Evolutionary conservation across 2,888 invertebrate genomes (phyloP), one percentile per base, ranked within the genome.

Genomic region (Acanthosepion esculentum): DNA sequence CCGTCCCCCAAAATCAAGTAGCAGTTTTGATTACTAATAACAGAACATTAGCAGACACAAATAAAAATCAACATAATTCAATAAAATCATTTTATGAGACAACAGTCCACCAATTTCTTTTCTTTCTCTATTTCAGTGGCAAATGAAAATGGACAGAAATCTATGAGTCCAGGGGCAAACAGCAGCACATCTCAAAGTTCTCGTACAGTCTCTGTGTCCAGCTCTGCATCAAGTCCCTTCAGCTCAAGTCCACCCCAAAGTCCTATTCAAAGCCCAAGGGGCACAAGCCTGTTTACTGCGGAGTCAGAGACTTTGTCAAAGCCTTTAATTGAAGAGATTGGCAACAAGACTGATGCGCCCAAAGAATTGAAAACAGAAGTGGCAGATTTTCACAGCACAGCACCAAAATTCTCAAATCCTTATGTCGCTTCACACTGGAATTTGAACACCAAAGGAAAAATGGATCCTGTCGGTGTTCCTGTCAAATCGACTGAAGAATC

Each of bases 361-460:
- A 93, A 93, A 93, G 93, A 93, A 50, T 20, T 93, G n/a, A 53
- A 48, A 53, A 93, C 29, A 10, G 93, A 93, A 93, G 53, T 7
- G 26, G n/a, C 29, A 5, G 93, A 93, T 48, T 93, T 93, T 50
- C 18, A 29, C 18, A 50, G 29, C 12, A 50, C 29, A 15, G n/a
- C 41, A 93, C 93, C 93, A 23, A 93, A 93, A 48, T 93, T 93
- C 53, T 48, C n/a, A 5, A 93, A 93, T 53, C 53, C 48, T 12
- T n/a, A 48, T 29, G 18, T 48, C 50, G 48, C 48, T 20, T 93
- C 93, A 50, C 50, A 93, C 18, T 93, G 93, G 93, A 78, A 78
- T 12, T 78, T 78, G n/a, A n/a, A 78, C n/a, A n/a, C n/a, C n/a
- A n/a, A 15, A n/a, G n/a, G 78, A 78, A 78, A 78, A n/a, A 3